Conservation (phyloP, 23 tunicate genomes). For the Botrylloides violaceus region DNA sequence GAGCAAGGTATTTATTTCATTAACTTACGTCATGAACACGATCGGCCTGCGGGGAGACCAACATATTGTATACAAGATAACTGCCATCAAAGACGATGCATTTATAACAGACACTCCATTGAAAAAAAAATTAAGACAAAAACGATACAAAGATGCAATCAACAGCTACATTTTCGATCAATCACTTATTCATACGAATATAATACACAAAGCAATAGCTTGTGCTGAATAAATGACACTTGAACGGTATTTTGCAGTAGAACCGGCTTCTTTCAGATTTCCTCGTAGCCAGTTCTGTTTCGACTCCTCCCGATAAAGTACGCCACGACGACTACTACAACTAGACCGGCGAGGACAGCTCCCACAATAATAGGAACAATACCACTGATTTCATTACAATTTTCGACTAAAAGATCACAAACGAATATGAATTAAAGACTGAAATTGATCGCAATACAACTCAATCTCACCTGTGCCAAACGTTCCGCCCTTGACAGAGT, state of each 20-base stretch:
- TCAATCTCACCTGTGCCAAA: constrained; percentile 64
- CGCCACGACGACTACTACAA: constrained; percentile 75
- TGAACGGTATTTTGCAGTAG: neutral
- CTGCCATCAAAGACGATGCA: too few relatives aligned
- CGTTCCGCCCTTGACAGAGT: constrained; percentile 23
- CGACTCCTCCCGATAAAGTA: constrained; percentile 75
- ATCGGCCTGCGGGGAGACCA: neutral
- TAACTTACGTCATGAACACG: neutral
- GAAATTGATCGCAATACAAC: neutral
- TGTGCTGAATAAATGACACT: neutral
- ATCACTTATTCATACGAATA: too few relatives aligned
- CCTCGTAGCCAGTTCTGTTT: constrained; percentile 81
- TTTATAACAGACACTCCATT: neutral
- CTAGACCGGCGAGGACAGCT: constrained; percentile 65
- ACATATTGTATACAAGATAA: too few relatives aligned
- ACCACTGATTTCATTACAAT: constrained; percentile 64
- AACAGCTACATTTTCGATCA: too few relatives aligned
- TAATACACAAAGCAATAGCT: neutral
- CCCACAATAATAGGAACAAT: constrained; percentile 92
- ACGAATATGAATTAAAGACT: neutral
- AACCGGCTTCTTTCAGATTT: constrained; percentile 29
- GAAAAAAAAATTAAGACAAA: neutral
- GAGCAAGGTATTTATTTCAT: neutral
- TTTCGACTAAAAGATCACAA: constrained; percentile 20
- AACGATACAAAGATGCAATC: neutral